Evolutionary conservation across 92 coral and sea anemone species (phyloP).

Genomic region (Micromussa lordhowensis): DNA sequence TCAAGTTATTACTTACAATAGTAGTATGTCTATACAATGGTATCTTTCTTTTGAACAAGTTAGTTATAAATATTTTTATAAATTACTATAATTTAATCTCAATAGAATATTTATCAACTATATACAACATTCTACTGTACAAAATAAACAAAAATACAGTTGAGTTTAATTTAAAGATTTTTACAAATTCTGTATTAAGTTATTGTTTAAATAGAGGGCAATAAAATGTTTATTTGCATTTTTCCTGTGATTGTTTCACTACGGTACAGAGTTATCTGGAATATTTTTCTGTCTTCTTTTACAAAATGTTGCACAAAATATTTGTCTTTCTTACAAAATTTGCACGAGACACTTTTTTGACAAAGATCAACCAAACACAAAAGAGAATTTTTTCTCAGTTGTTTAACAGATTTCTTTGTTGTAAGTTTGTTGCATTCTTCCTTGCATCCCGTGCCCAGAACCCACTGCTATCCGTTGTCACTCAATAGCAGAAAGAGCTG

Average conservation of each 20-base stretch:
- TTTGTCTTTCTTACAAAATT: not conserved
- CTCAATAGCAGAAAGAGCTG: slow-evolving; percentile 63
- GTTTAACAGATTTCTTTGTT: slow-evolving; percentile 20
- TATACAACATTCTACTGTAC: slow-evolving; percentile 30
- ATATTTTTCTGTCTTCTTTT: not conserved
- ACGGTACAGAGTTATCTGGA: slow-evolving; percentile 2
- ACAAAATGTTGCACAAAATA: slow-evolving; percentile 8
- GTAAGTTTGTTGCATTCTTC: slow-evolving; percentile 48
- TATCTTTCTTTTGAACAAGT: not conserved
- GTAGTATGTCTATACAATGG: not conserved
- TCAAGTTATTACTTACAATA: slow-evolving; percentile 2
- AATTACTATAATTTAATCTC: not conserved
- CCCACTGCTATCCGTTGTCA: slow-evolving; percentile 56
- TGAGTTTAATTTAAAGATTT: slow-evolving; percentile 20
- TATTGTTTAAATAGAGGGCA: slow-evolving; percentile 28
- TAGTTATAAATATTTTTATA: not conserved
- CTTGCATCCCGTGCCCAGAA: slow-evolving; percentile 34
- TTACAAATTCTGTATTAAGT: slow-evolving; percentile 29
- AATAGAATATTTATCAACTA: not conserved
- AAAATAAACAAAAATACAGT: slow-evolving; percentile 22
- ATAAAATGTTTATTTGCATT: slow-evolving; percentile 10
- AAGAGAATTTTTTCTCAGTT: not conserved
- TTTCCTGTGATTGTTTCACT: not conserved
- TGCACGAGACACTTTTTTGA: not conserved
- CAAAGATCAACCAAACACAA: slow-evolving; percentile 12